Conservation (phyloP, 1,140 invertebrate genomes). For the Heliconius hewitsoni region DNA sequence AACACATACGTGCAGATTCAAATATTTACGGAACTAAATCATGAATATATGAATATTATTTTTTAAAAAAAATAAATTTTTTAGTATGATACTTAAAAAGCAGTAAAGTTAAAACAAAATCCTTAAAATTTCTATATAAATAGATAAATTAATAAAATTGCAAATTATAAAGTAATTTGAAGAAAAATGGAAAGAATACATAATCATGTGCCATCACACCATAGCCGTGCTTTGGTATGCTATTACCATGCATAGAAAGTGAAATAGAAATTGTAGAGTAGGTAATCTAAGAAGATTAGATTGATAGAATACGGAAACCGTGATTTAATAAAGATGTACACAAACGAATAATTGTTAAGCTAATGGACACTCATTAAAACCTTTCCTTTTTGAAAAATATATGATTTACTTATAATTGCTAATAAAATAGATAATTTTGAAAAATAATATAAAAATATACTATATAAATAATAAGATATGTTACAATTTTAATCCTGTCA, state of each 20-base stretch:
- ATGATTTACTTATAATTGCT: not conserved
- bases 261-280: constrained; percentile 57
- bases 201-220: constrained; percentile 22
- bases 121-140: too few relatives aligned
- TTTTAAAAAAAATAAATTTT: not conserved
- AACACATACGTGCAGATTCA: not conserved
- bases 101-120: not conserved
- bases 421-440: not conserved
- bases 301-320: not conserved
- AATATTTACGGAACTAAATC: not conserved
- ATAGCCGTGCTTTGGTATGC: constrained; percentile 13
- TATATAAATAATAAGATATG: too few relatives aligned
- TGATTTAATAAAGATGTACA: not conserved
- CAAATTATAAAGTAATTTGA: not conserved
- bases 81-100: not conserved
- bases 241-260: constrained; percentile 49
- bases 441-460: not conserved
- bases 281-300: constrained; percentile 43
- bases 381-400: too few relatives aligned
- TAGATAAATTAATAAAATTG: not conserved
- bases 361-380: too few relatives aligned
- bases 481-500: too few relatives aligned
- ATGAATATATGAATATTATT: constrained; percentile 1
- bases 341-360: not conserved
- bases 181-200: not conserved